Base-by-base conservation (phyloP, 2,113 vertebrate species). In the Engystomops pustulosus region DNA sequence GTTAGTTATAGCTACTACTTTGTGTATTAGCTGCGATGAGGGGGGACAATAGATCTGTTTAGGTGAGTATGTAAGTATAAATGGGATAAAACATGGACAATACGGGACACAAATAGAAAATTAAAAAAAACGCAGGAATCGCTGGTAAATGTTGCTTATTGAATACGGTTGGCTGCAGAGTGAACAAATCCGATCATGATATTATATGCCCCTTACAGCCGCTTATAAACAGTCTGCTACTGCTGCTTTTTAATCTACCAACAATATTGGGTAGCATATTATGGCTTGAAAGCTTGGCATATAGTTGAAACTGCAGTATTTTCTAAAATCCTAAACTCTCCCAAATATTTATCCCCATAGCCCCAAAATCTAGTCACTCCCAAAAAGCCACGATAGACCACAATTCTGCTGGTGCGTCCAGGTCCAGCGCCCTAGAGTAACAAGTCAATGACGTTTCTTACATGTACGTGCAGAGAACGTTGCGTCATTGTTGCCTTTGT, bases 391-490 rank as follows among this genome's bases (percentile, higher is more conserved):
- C 38, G 55, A 18, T 27, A 30, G 17, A 62, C 7, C 17, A 30
- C 55, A 84, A 27, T 65, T 79, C 18, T 79, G 83, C 83, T 85
- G 83, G 83, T 85, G 70, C 55, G 60, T 34, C 45, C 34, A 69
- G 55, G 30, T 75, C 17, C 53, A 83, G 20, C 12, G 70, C 60
- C 41, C 47, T 23, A 75, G 36, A 55, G 20, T 36, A 75, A 83
- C 27, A 32, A 60, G 55, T 67, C 53, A 36, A 8, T 41, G 23
- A 62, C 9, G 36, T 67, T 76, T 45, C 23, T 60, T 34, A 44
- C n/a, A 47, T n/a, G n/a, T n/a, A n/a, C 62, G 79, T 79, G 75
- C 74, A 68, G 72, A 84, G 14, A 85, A 65, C 15, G 34, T 45
- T 79, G 34, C 6, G 34, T 49, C 17, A 34, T 34, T 44, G 74